These are phyloP conservation scores for Piaya cayana DNA, from an alignment of 2,113 vertebrate species.

Conservation along the genomic window DNA sequence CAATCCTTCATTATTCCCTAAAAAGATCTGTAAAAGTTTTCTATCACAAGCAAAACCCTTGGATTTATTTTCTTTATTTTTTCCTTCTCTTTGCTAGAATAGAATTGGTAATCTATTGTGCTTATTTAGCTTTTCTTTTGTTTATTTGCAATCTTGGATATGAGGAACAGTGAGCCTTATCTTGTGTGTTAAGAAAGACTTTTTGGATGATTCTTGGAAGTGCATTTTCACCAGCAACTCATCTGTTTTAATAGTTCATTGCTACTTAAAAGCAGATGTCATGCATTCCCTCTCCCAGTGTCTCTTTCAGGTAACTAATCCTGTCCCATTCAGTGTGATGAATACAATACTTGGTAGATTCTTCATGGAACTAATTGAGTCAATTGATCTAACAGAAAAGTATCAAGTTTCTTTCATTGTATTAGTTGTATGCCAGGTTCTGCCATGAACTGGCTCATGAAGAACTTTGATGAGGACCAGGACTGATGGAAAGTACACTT, in stretches of 20 bases:
- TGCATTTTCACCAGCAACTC: not conserved
- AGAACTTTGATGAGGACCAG: not conserved
- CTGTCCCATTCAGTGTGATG: not conserved
- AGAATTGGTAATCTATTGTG: not conserved
- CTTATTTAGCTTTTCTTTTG: not conserved
- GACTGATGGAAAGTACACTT: not conserved
- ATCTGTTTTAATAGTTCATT: not conserved
- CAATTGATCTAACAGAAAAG: not conserved
- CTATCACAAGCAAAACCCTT: not conserved
- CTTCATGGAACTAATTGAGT: not conserved
- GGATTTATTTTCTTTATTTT: not conserved
- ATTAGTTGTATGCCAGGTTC: not conserved
- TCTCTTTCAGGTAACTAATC: not conserved
- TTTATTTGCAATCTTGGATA: not conserved
- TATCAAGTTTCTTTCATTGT: not conserved
- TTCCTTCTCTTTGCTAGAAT: not conserved
- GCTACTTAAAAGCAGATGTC: not conserved
- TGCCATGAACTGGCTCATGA: not conserved
- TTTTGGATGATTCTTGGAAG: not conserved
- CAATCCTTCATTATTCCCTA: not conserved
- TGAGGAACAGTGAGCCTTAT: not conserved
- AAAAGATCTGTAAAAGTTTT: not conserved
- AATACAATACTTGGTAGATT: not conserved
- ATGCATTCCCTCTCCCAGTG: not conserved
- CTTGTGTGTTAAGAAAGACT: not conserved